phyloP scores from a whole-genome alignment of 2,797 vertebrate genomes.

The Sebastes minor region DNA sequence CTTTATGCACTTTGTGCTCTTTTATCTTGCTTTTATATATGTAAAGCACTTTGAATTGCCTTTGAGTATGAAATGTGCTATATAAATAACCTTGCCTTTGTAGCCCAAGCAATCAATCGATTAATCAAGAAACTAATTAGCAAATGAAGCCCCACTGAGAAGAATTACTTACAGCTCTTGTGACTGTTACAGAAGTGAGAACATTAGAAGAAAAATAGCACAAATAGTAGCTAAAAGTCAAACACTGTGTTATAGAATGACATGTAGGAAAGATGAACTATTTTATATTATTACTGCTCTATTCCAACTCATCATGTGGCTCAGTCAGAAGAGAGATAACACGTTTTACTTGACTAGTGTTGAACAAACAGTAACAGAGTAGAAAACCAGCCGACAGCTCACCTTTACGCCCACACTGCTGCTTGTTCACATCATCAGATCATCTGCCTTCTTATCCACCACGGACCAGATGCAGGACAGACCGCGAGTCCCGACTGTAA shows the following conservation, averaged over 20 bases:
- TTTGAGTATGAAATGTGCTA: too few species aligned
- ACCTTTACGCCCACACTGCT: slow-evolving; percentile 41
- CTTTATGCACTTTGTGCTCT: too few species aligned
- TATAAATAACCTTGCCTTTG: background rate
- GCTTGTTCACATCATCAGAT: background rate
- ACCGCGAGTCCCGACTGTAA: slow-evolving; percentile 10
- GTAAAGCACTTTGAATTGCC: too few species aligned
- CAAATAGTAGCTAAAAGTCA: background rate
- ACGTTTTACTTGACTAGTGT: background rate
- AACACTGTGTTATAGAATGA: background rate
- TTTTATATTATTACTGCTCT: background rate
- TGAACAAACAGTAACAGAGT: background rate
- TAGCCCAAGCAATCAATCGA: background rate
- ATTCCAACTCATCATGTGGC: background rate
- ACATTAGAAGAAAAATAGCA: background rate
- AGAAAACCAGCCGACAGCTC: slow-evolving; percentile 12
- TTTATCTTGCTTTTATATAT: too few species aligned
- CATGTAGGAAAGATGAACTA: background rate
- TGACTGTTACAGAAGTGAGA: background rate
- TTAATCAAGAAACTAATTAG: background rate
- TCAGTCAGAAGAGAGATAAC: background rate
- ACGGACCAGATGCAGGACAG: background rate
- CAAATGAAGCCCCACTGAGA: background rate
- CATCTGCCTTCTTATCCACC: slow-evolving; percentile 3
- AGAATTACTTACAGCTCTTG: too few species aligned